Percentiles rank a stretch among this genome's conserved stretches.
Evolutionary conservation across 2,113 vertebrate species (phyloP).

Genomic region (Oplegnathus fasciatus): DNA sequence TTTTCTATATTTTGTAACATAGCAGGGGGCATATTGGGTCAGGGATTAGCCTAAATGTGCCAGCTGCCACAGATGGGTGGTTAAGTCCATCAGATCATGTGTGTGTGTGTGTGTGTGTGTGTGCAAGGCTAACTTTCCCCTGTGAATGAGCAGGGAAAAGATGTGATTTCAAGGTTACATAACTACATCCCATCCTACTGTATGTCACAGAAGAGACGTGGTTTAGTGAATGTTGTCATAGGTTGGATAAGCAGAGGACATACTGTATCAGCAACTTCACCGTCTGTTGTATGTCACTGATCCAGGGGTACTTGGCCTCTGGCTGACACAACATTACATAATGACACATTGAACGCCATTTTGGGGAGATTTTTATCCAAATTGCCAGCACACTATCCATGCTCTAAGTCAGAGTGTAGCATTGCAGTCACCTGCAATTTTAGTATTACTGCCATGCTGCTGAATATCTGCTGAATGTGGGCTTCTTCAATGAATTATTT

Average conservation of each 20-base stretch:
- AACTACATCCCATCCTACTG: conserved; percentile 18
- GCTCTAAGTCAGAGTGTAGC: neutral
- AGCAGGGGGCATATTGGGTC: conserved; percentile 10
- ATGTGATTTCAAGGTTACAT: conserved; percentile 47
- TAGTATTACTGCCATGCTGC: neutral
- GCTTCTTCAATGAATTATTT: neutral
- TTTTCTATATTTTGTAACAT: conserved; percentile 25
- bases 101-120: conserved; percentile 7
- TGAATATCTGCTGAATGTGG: neutral
- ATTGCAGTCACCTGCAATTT: neutral
- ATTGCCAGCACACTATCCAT: neutral
- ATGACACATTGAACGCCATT: neutral
- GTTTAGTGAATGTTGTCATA: conserved; percentile 39
- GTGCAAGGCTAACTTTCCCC: neutral
- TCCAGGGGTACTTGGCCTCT: neutral
- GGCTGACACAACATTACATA: conserved; percentile 24
- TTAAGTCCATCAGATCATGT: conserved; percentile 42
- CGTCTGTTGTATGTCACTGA: conserved; percentile 37
- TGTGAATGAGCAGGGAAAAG: conserved; percentile 22
- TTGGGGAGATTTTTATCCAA: neutral
- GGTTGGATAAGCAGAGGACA: conserved; percentile 23
- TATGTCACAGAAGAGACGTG: conserved; percentile 16
- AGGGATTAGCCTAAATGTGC: conserved; percentile 62
- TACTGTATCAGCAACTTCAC: conserved; percentile 35
- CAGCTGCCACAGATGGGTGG: conserved; percentile 52